phyloP scores from a whole-genome alignment of 2,888 invertebrate genomes.

The Epinotia bilunana region DNA sequence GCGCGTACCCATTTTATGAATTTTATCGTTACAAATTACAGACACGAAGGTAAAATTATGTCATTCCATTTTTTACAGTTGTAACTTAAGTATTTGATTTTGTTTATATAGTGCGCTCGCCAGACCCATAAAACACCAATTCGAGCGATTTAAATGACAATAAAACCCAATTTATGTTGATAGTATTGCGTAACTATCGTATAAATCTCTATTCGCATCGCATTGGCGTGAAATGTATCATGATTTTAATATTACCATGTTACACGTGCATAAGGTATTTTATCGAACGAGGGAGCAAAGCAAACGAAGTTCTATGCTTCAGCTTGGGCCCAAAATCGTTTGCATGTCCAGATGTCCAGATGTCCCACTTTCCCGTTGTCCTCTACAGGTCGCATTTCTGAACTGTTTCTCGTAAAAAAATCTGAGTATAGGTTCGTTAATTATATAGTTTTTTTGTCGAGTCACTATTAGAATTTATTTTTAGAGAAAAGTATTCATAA shows the following conservation, averaged over 20 bases:
- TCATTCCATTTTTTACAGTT: not conserved
- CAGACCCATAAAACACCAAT: slow-evolving; percentile 29
- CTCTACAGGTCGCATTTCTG: too few relatives aligned
- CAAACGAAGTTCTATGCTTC: too few relatives aligned
- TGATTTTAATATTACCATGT: not conserved
- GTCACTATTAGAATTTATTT: too few relatives aligned
- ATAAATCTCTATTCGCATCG: not conserved
- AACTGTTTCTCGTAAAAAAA: too few relatives aligned
- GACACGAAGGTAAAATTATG: not conserved
- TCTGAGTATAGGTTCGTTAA: too few relatives aligned
- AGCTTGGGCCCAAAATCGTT: too few relatives aligned
- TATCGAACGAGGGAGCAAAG: not conserved
- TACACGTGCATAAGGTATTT: not conserved
- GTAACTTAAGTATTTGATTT: slow-evolving; percentile 6
- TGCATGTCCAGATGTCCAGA: too few relatives aligned
- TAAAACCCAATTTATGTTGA: slow-evolving; percentile 28
- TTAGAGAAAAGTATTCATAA: too few relatives aligned
- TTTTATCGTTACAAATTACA: not conserved
- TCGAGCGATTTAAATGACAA: slow-evolving; percentile 10
- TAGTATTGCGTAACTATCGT: slow-evolving; percentile 10
- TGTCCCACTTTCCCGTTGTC: too few relatives aligned
- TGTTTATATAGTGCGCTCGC: slow-evolving; percentile 11
- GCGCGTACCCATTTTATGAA: not conserved
- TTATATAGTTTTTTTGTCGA: too few relatives aligned
- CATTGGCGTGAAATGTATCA: slow-evolving; percentile 4